These are phyloP conservation scores for Ctenodactylus gundi DNA, from an alignment of 2,113 vertebrate species.

Conservation along the genomic window DNA sequence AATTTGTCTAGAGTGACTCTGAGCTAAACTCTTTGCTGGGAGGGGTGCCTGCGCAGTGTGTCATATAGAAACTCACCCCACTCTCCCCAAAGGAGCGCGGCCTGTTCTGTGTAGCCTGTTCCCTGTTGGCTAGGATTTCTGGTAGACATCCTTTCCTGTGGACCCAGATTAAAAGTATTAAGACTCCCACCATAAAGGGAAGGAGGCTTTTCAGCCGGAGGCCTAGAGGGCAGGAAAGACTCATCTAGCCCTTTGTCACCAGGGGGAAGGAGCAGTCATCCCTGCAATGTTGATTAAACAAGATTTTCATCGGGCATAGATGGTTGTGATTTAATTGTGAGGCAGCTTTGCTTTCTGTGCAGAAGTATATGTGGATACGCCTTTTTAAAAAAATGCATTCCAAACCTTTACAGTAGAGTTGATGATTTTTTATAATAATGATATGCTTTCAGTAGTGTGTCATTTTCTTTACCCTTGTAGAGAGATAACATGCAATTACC, in stretches of 20 bases:
- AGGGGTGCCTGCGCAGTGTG: background rate
- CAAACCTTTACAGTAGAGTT: constrained; percentile 56
- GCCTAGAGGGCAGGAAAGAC: background rate
- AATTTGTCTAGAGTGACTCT: constrained; percentile 57
- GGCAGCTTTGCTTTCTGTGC: constrained; percentile 21
- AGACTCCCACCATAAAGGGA: background rate
- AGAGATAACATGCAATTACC: constrained; percentile 81
- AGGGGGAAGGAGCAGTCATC: background rate
- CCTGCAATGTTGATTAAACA: constrained; percentile 37
- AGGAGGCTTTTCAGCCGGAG: background rate
- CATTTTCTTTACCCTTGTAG: constrained; percentile 81
- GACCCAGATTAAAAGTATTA: constrained; percentile 21
- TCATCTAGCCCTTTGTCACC: background rate
- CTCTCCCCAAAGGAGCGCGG: no score
- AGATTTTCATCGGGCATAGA: background rate
- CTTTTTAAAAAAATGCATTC: constrained; percentile 22
- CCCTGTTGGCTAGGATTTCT: background rate
- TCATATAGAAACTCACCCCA: background rate
- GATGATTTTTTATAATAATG: constrained; percentile 76
- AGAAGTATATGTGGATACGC: background rate
- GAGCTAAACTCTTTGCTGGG: constrained; percentile 47
- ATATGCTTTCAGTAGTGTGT: constrained; percentile 76
- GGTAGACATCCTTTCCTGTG: background rate
- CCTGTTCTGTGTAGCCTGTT: background rate
- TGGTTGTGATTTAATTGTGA: background rate